A percentile compares a stretch with the other conserved stretches of the same genome.
These are phyloP conservation scores for Atherinosoma microstoma DNA, from an alignment of 2,797 vertebrate genomes.

Conservation along the genomic window DNA sequence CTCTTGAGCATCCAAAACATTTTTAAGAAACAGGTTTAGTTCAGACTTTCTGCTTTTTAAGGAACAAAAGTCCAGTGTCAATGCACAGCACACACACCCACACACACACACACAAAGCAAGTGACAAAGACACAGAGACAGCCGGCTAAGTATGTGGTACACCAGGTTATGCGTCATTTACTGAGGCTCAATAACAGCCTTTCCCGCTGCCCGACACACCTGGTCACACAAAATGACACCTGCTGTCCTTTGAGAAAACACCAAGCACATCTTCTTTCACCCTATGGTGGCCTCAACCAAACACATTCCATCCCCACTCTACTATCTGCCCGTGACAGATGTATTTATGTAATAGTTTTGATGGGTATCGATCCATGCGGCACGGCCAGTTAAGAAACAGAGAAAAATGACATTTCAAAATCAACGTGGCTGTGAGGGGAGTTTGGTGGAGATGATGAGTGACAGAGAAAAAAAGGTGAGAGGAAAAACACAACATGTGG, in stretches of 20 bases:
- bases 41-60: slow-evolving; percentile 5
- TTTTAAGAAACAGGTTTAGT: neutral
- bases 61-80: neutral
- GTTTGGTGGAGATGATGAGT: slow-evolving; percentile 47
- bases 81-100: slow-evolving; percentile 3
- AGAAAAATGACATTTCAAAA: slow-evolving; percentile 84
- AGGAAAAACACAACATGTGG: neutral
- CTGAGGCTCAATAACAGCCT: slow-evolving; percentile 73
- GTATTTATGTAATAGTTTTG: slow-evolving; percentile 84
- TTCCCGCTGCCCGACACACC: slow-evolving; percentile 69
- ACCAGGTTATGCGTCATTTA: slow-evolving; percentile 76
- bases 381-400: slow-evolving; percentile 76
- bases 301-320: slow-evolving; percentile 73
- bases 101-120: neutral
- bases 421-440: slow-evolving; percentile 72
- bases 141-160: slow-evolving; percentile 61
- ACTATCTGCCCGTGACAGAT: slow-evolving; percentile 82
- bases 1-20: neutral
- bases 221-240: slow-evolving; percentile 74
- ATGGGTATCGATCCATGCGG: slow-evolving; percentile 82
- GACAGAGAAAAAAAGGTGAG: slow-evolving; percentile 17
- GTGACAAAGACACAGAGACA: slow-evolving; percentile 46
- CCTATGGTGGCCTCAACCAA: slow-evolving; percentile 65
- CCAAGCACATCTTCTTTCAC: slow-evolving; percentile 64
- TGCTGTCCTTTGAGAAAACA: slow-evolving; percentile 65